phyloP scores from a whole-genome alignment of 35 echinoderm and acorn worm genomes.

The Eucidaris tribuloides region DNA sequence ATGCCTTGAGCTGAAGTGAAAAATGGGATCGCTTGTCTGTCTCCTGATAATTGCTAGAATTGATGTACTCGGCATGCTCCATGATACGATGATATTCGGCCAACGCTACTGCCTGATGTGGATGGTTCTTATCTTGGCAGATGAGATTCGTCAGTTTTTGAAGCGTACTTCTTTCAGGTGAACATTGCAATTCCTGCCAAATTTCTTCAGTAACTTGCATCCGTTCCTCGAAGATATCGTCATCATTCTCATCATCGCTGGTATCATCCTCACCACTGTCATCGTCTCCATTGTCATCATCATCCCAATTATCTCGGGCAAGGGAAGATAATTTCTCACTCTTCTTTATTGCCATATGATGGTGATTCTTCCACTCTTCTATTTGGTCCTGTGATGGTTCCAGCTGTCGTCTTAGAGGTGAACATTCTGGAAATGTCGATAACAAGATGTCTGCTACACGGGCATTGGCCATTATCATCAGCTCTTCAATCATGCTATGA shows the following conservation, averaged over 20 bases:
- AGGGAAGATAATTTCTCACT: conserved; percentile 21
- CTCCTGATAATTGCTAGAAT: conserved; percentile 38
- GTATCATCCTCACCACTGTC: not conserved
- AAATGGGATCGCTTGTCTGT: conserved; percentile 33
- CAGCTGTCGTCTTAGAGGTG: conserved; percentile 67
- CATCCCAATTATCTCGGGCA: not conserved
- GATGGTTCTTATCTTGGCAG: conserved; percentile 71
- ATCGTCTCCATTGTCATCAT: not conserved
- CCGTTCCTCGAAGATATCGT: not conserved
- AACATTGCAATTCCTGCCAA: not conserved
- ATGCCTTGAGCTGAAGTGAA: conserved; percentile 57
- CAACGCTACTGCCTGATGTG: conserved; percentile 58
- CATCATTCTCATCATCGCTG: not conserved
- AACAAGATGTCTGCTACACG: conserved; percentile 60
- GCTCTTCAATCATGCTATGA: conserved; percentile 63
- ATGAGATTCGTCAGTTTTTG: conserved; percentile 45
- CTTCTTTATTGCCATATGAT: conserved; percentile 18
- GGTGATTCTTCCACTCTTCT: conserved; percentile 37
- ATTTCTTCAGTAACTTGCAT: conserved; percentile 12
- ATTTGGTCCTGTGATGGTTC: conserved; percentile 44
- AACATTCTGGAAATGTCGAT: conserved; percentile 34
- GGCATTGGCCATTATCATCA: conserved; percentile 72
- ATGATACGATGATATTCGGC: conserved; percentile 52
- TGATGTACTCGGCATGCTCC: conserved; percentile 53
- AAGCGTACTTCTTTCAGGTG: not conserved